These are phyloP conservation scores for Drosophila nannoptera DNA, from an alignment of 1,140 invertebrate species.

Conservation along the genomic window DNA sequence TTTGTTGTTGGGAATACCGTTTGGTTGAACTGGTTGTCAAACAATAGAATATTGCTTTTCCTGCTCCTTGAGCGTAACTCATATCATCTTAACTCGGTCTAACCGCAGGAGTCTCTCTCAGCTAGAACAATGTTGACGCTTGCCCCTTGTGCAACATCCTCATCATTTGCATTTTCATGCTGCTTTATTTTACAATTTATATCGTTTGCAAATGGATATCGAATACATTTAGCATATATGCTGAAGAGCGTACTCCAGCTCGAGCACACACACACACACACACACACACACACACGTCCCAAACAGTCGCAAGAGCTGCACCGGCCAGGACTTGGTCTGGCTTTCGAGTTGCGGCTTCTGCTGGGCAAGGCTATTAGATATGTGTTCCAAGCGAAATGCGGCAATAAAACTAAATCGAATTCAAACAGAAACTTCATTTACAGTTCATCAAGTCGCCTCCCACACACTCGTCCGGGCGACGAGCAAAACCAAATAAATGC, in stretches of 20 bases:
- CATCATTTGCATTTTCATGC: constrained; percentile 36
- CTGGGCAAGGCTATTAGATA: constrained; percentile 40
- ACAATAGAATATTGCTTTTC: constrained; percentile 21
- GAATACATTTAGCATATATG: constrained; percentile 32
- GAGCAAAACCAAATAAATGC: constrained; percentile 41
- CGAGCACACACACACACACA: constrained; percentile 17
- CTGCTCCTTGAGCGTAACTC: constrained; percentile 8
- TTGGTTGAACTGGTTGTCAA: constrained; percentile 7
- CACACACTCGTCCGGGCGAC: not conserved
- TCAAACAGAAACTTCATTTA: constrained; percentile 71
- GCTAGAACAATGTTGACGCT: constrained; percentile 5
- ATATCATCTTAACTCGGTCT: constrained; percentile 13
- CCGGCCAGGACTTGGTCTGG: not conserved
- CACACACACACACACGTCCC: constrained; percentile 29
- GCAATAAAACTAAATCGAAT: constrained; percentile 73
- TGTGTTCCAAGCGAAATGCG: constrained; percentile 44
- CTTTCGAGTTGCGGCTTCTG: constrained; percentile 13
- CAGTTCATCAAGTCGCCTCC: constrained; percentile 62
- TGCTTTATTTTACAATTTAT: constrained; percentile 45
- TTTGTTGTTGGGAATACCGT: not conserved
- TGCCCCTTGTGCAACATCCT: not conserved
- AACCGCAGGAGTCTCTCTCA: constrained; percentile 25
- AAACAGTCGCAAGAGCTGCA: constrained; percentile 1
- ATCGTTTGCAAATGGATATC: constrained; percentile 35
- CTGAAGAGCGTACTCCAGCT: constrained; percentile 4